Evolutionary conservation across 2,113 vertebrate genomes (phyloP), one percentile per base, ranked within the genome.

Genomic region (Chlamydotis undulata): DNA sequence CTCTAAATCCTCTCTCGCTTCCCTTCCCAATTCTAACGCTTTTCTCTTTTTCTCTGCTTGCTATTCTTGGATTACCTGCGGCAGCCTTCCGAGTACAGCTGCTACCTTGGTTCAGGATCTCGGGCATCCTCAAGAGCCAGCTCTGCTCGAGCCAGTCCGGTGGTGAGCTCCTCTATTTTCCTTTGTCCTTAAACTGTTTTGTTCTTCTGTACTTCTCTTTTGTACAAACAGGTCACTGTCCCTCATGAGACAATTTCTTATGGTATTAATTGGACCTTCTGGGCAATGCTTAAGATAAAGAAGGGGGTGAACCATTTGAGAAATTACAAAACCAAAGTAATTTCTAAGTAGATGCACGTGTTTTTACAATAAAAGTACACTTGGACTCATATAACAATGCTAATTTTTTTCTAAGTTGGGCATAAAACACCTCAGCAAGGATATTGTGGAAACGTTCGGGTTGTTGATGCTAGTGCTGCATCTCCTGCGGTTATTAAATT

Each of bases 111-210:
- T 47, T 99, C 99, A 12, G 91, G 98, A 95, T 99, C 99, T 75
- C 98, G 99, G 12, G 98, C 99, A 10, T 99, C 99, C 13, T 99
- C 99, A 94, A 98, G 99, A 97, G 98, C 99, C 95, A 99, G 99
- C 94, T 99, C 99, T 28, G 99, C 99, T 63, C 98, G 99, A n/a
- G 99, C 99, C 94, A 99, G 99, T 97, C 99, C 99, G 16, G 99
- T 99, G 99, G 99, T 99, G 98, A 99, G 99, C 98, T 84, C 53
- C 33, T 88, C 61, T 90, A 4, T 74, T 91, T 74, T 87, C 25
- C 47, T 85, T 91, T 87, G 29, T 71, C 8, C 22, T 13, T 52
- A 14, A 55, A 19, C 33, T 65, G 4, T 61, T 87, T 80, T 76
- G 71, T 83, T 89, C 24, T 37, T 43, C 68, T 89, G 52, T 63